Conservation (phyloP, 2,888 invertebrate species). For the Hirtodrosophila duncani region DNA sequence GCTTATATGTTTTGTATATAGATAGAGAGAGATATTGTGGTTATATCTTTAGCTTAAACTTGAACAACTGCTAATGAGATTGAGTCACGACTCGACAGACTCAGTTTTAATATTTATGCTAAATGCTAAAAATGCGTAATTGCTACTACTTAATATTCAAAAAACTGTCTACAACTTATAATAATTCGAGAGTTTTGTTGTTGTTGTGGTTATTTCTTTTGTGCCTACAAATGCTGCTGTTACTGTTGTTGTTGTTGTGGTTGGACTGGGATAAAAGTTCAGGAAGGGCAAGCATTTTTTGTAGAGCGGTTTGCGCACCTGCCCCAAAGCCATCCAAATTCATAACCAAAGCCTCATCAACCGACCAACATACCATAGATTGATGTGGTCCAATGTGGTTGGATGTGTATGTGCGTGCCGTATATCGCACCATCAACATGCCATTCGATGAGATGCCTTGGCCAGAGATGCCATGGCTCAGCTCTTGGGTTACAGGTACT, state of each 20-base stretch:
- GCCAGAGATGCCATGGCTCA: conserved; percentile 1
- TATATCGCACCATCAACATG: conserved; percentile 10
- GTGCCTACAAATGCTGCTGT: conserved; percentile 24
- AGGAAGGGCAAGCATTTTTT: conserved; percentile 54
- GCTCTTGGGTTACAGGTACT: conserved; percentile 74
- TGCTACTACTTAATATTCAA: conserved; percentile 66
- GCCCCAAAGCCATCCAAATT: conserved; percentile 39
- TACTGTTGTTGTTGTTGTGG: conserved; percentile 2
- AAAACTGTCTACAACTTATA: conserved; percentile 62
- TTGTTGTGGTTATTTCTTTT: conserved; percentile 14
- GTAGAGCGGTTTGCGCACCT: conserved; percentile 63
- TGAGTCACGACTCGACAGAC: conserved; percentile 70
- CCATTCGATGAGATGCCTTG: conserved; percentile 17
- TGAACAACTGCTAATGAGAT: conserved; percentile 69
- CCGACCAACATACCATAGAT: conserved; percentile 43
- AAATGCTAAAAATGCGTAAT: conserved; percentile 71
- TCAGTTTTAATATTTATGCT: conserved; percentile 66
- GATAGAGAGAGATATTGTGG: conserved; percentile 27
- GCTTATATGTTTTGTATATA: conserved; percentile 23
- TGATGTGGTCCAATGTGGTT: conserved; percentile 37
- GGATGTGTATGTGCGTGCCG: conserved; percentile 26
- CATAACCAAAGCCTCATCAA: neutral
- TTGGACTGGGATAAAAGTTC: conserved; percentile 8
- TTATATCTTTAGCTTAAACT: conserved; percentile 70
- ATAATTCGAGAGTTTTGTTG: conserved; percentile 43